Percentiles rank a stretch among this genome's conserved stretches.
phyloP scores from a whole-genome alignment of 2,888 invertebrate species.

The Chrysodeixis includens region DNA sequence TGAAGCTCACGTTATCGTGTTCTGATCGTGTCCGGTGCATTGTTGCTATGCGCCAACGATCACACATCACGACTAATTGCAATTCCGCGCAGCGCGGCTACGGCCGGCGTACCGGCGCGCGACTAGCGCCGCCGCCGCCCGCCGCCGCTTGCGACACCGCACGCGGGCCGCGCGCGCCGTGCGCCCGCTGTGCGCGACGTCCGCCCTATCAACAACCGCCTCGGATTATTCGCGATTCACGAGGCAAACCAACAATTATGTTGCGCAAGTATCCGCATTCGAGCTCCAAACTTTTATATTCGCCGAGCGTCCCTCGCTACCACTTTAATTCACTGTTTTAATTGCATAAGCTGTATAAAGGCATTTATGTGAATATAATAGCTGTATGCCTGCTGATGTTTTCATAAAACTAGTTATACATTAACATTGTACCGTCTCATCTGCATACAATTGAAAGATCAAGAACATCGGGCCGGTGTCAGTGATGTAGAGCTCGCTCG shows the following conservation, averaged over 20 bases:
- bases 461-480: conserved; percentile 42
- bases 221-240: conserved; percentile 71
- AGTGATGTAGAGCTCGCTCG: conserved; percentile 13
- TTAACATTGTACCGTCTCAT: conserved; percentile 49
- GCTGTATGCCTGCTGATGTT: conserved; percentile 35
- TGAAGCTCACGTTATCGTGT: conserved; percentile 51
- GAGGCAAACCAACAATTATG: conserved; percentile 72
- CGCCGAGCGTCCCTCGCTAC: conserved; percentile 62
- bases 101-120: conserved; percentile 37
- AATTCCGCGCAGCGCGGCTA: conserved; percentile 45
- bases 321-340: conserved; percentile 68
- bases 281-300: conserved; percentile 67
- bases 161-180: conserved; percentile 29
- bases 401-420: conserved; percentile 46
- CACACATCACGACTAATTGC: conserved; percentile 56
- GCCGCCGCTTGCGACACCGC: conserved; percentile 57
- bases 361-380: conserved; percentile 31
- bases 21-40: conserved; percentile 58
- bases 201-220: conserved; percentile 52
- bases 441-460: conserved; percentile 61
- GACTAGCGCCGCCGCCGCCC: conserved; percentile 53
- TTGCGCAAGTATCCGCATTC: conserved; percentile 75
- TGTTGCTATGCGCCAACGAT: conserved; percentile 60
- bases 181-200: conserved; percentile 12
- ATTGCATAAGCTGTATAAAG: conserved; percentile 72